These are phyloP conservation scores for Macrobrachium rosenbergii DNA, from an alignment of 1,140 invertebrate genomes.

Conservation along the genomic window DNA sequence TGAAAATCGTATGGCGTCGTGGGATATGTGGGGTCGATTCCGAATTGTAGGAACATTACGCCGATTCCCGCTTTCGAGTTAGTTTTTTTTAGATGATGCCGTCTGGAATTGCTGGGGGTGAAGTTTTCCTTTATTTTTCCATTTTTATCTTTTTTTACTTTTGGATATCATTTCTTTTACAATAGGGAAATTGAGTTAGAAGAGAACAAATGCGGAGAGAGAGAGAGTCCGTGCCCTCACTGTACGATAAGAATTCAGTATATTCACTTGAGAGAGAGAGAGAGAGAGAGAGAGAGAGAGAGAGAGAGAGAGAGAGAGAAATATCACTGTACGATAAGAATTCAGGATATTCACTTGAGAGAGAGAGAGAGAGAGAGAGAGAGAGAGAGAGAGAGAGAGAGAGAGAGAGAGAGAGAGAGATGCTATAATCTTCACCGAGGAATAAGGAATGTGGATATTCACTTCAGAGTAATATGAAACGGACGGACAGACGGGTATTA, in stretches of 20 bases:
- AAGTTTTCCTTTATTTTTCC: neutral
- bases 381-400: constrained; percentile 13
- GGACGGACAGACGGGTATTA: neutral
- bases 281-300: constrained; percentile 8
- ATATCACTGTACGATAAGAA: too few species aligned
- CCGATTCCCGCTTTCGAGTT: too few species aligned
- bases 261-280: constrained; percentile 7
- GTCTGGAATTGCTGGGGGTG: too few species aligned
- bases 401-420: constrained; percentile 2
- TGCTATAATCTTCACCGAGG: neutral
- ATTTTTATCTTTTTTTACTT: too few species aligned
- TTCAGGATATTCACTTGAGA: neutral
- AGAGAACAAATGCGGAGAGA: constrained; percentile 1
- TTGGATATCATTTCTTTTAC: neutral
- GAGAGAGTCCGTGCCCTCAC: too few species aligned
- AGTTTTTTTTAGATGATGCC: too few species aligned
- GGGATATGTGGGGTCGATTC: too few species aligned
- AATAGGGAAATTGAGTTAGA: neutral
- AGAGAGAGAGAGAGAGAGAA: neutral
- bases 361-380: constrained; percentile 4
- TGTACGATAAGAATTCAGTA: too few species aligned
- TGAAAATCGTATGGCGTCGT: too few species aligned
- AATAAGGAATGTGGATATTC: neutral
- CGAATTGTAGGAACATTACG: too few species aligned
- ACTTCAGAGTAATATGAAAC: neutral